Evolutionary conservation across 2,113 vertebrate species (phyloP), one percentile per base, ranked within the genome.

Genomic region (Meleagris gallopavo): DNA sequence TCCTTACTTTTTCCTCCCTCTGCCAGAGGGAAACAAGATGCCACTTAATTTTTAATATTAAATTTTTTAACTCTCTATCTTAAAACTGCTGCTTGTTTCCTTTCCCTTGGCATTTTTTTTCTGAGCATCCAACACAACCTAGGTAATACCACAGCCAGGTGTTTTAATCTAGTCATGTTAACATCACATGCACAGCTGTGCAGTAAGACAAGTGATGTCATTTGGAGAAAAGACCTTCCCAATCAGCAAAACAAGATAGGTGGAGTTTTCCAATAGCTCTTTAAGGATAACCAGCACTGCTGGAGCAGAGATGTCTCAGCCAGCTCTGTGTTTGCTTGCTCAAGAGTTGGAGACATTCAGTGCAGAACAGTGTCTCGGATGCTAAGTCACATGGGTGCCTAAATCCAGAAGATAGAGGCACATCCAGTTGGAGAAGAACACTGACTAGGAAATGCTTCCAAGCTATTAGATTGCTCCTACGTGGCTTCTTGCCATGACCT

Each of bases 281-380:
- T 69, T 69, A 43, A 82, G 50, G 36, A 25, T 34, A 70, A 27
- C 34, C 20, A 40, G 40, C 2, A 1, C 43, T 75, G 46, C 38
- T 34, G 21, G 41, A 64, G 57, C 24, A 71, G 57, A 41, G 21
- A 34, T 3, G 6, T 38, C 50, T 32, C 54, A 71, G 12, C 5
- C 54, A 48, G 9, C 29, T 86, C 41, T 9, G 0, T 3, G 46
- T 46, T 19, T 67, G 38, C 1, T 6, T 14, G 1, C 34, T 27
- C 25, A 1, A 7, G 40, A 40, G n/a, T 40, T 0, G 0, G 43
- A 54, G 8, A 0, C 10, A 8, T 25, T 24, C 0, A 1, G 14
- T 32, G 10, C 62, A n/a, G 43, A 48, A 62, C 22, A 14, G 21
- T 27, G 43, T 13, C 50, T 16, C 27, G 66, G 60, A 41, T 66